Percentiles rank a stretch among this genome's conserved stretches.
phyloP scores from a whole-genome alignment of 2,797 vertebrate genomes.

The Coilia nasus region DNA sequence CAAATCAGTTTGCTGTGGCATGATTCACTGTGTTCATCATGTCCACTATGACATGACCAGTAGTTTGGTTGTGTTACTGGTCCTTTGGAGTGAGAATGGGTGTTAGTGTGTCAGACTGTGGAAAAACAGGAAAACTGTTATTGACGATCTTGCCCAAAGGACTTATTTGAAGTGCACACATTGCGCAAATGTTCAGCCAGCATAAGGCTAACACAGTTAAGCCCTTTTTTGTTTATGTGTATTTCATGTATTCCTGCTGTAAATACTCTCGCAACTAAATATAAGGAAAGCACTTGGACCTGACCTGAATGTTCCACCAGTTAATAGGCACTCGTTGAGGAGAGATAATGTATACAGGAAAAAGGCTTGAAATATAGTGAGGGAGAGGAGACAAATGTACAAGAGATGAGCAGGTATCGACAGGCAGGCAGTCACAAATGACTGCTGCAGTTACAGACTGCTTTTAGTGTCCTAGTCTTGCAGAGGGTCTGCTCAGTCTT shows the following conservation, averaged over 20 bases:
- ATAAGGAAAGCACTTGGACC: background rate
- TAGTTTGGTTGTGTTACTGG: background rate
- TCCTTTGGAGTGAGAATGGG: background rate
- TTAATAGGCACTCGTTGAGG: background rate
- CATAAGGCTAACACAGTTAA: background rate
- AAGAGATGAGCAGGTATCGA: background rate
- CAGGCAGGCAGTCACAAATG: background rate
- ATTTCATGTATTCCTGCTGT: background rate
- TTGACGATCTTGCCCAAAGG: background rate
- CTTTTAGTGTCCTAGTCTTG: background rate
- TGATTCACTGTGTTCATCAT: background rate
- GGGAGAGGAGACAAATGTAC: background rate
- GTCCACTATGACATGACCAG: background rate
- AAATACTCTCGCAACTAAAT: background rate
- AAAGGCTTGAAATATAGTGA: background rate
- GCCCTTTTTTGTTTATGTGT: background rate
- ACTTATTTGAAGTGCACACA: background rate
- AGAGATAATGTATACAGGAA: background rate
- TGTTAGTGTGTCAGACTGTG: background rate
- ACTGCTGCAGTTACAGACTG: background rate
- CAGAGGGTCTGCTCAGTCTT: background rate
- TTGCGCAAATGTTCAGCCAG: background rate
- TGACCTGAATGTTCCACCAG: background rate
- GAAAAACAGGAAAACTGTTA: background rate
- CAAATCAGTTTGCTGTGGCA: background rate